Base-by-base conservation (phyloP, 2,888 invertebrate species). In the Lepidocyrtinus sp. region DNA sequence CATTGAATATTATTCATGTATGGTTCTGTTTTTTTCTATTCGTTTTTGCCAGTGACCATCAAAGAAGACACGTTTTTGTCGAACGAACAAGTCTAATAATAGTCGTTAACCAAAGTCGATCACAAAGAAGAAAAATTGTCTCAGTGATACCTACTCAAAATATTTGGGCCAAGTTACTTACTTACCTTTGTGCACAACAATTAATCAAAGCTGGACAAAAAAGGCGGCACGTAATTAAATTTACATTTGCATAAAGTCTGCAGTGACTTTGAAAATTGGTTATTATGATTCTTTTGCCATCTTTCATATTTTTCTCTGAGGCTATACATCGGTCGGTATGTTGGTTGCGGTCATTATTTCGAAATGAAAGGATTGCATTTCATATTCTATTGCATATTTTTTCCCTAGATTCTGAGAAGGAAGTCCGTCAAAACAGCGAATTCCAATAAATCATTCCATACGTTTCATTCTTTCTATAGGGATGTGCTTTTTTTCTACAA, bases 391-490 rank as follows among this genome's bases (percentile, higher is more conserved):
- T 59, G 59, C 55, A 36, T 12, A 2, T 55, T n/a, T 55, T 55
- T 55, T 55, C 17, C 55, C 17, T 17, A 36, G n/a, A n/a, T 55
- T 55, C 2, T 15, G 46, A 75, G 75, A 21, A 76, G 76, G 76
- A 76, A 76, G 76, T 76, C 70, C 70, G 70, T 59, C 50, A 68
- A 45, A 50, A 55, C 17, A 9, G 55, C 17, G 3, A 3, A 64
- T 22, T 67, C 65, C 27, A 69, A 64, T 76, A 76, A 76, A 76
- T 76, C 76, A 70, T 22, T 12, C 36, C 36, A 7, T 12, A 36
- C 36, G 5, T 64, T 12, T 64, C 5, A 15, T 36, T 36, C 12
- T 36, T 36, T 36, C 55, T 55, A 36, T 9, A 36, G 12, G 36
- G 36, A 9, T 36, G 5, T 36, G 36, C 7, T 55, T 55, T 55